These are phyloP conservation scores for Etheostoma cragini DNA, from an alignment of 2,113 vertebrate genomes.

Conservation along the genomic window DNA sequence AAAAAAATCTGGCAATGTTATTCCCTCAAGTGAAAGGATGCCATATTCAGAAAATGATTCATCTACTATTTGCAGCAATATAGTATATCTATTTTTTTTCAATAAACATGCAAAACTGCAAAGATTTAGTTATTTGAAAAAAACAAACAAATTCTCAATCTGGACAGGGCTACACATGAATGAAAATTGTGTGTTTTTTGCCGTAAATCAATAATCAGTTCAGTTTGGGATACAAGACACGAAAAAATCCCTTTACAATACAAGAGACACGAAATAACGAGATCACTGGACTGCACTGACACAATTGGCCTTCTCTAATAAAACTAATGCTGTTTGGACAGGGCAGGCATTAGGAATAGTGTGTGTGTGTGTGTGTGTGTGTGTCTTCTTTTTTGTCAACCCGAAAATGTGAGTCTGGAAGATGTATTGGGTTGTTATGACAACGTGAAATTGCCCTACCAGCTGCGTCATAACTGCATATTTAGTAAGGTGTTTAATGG, in stretches of 20 bases:
- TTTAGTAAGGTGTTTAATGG: background rate
- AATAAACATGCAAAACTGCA: constrained; percentile 11
- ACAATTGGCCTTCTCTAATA: constrained; percentile 23
- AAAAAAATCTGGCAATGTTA: constrained; percentile 24
- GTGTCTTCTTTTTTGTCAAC: background rate
- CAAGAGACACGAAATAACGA: background rate
- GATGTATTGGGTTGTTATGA: background rate
- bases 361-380: background rate
- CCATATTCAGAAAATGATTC: constrained; percentile 14
- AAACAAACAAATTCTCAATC: constrained; percentile 15
- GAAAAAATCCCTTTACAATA: constrained; percentile 48
- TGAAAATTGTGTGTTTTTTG: constrained; percentile 39
- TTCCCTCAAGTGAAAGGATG: background rate
- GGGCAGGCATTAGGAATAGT: background rate
- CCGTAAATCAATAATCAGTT: constrained; percentile 41
- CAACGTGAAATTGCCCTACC: background rate
- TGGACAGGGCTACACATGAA: constrained; percentile 43
- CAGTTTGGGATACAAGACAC: constrained; percentile 42
- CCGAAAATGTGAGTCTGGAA: background rate
- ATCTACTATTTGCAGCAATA: background rate
- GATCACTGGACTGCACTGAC: constrained; percentile 33
- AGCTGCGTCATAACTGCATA: background rate
- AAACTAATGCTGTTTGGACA: constrained; percentile 26
- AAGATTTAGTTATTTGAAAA: constrained; percentile 22
- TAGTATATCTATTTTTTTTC: constrained; percentile 2